Base-by-base conservation (phyloP, 2,113 vertebrate species). In the Eurypyga helias region DNA sequence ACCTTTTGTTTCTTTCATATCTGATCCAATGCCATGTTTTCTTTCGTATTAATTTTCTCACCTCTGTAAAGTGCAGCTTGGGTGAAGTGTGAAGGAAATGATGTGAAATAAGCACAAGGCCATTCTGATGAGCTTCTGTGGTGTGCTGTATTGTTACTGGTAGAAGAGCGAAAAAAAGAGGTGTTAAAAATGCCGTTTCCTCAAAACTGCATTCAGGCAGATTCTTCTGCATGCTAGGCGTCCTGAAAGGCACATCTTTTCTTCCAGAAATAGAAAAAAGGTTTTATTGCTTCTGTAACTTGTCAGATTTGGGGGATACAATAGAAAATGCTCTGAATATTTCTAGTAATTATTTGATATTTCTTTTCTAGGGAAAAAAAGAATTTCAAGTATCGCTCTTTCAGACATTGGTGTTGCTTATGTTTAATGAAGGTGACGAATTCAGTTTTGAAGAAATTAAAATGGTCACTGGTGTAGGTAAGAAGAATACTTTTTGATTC, bases 371-470 rank as follows among this genome's bases (percentile, higher is more conserved):
- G 98, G 98, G 98, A 23, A 99, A 98, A 95, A 99, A 98, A 88
- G 98, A 99, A 90, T 98, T 99, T 78, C 98, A 99, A 80, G 98
- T 99, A 34, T 99, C 98, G 0, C 98, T 99, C 23, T 98, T 99
- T 95, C 98, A 99, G 96, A 99, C 98, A 3, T 87, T 99, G 88
- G 98, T 99, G 77, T 96, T 99, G 38, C 98, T 99, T 65, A 98
- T 99, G 98, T 99, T 98, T 96, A 99, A 99, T 16, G 98, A 99
- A 93, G 98, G 98, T 46, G 98, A 98, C 14, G 98, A 98, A 65
- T 99, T 99, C 96, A 97, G 96, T 96, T 97, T 99, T 28, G 98
- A 98, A 96, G 98, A 99, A 43, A 97, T 98, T 71, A 98, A 97
- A 93, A 95, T 98, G 96, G 98, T 98, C 65, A 99, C 98, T 9